Conservation (phyloP, 1,140 invertebrate species). For the Plectrocnemia conspersa region DNA sequence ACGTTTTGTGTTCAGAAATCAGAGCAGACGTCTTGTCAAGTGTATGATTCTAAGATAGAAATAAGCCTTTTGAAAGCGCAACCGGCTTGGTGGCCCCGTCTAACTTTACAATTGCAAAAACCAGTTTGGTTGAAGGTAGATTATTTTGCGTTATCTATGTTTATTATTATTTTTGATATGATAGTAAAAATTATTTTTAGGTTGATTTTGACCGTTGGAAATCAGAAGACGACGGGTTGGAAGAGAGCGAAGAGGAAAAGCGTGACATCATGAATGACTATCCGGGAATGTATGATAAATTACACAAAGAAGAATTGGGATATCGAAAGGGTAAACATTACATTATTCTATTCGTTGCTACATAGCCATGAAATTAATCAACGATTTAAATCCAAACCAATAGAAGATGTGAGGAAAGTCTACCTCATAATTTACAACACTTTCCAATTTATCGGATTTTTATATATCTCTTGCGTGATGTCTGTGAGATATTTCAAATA, state of each 20-base stretch:
- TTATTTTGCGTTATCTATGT: neutral
- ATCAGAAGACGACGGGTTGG: constrained; percentile 64
- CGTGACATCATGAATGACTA: constrained; percentile 69
- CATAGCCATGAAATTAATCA: too few relatives aligned
- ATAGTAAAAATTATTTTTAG: constrained; percentile 38
- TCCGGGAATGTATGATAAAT: constrained; percentile 67
- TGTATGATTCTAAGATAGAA: constrained; percentile 73
- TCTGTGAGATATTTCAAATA: constrained; percentile 68
- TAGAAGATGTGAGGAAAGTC: constrained; percentile 77
- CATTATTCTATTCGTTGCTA: constrained; percentile 8
- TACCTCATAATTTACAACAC: constrained; percentile 89
- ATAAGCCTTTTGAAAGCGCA: constrained; percentile 67
- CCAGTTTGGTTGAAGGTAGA: constrained; percentile 82
- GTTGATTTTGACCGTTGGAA: constrained; percentile 84
- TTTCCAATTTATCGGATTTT: constrained; percentile 83
- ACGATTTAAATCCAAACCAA: too few relatives aligned
- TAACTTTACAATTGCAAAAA: constrained; percentile 73
- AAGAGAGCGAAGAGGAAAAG: constrained; percentile 58
- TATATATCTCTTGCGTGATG: constrained; percentile 74
- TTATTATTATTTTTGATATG: neutral
- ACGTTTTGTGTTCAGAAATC: constrained; percentile 42
- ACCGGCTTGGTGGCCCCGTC: constrained; percentile 74
- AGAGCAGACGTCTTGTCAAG: constrained; percentile 46
- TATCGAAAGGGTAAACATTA: constrained; percentile 65
- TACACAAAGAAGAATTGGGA: constrained; percentile 75